These are phyloP conservation scores for Theristicus caerulescens DNA, from an alignment of 2,113 vertebrate genomes.

Conservation along the genomic window DNA sequence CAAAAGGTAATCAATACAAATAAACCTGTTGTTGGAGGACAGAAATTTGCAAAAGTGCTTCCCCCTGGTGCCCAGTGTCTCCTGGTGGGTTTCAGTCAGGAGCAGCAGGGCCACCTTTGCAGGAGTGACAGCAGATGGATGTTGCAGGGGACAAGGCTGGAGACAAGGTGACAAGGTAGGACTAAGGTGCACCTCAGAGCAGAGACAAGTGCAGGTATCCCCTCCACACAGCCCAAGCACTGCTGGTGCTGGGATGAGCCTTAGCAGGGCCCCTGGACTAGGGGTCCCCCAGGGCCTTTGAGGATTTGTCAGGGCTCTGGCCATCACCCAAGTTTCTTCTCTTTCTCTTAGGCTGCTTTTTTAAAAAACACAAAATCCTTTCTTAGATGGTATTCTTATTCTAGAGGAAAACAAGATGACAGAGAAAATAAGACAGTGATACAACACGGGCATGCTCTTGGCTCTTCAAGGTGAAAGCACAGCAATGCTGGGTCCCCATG, in stretches of 20 bases:
- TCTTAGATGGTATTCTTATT: neutral
- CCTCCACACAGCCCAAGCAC: neutral
- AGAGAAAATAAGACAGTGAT: neutral
- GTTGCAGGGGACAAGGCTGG: neutral
- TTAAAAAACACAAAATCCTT: neutral
- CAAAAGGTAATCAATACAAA: neutral
- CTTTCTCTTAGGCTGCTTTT: neutral
- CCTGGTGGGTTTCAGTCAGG: neutral
- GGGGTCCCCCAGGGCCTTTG: neutral
- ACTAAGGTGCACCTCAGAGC: neutral
- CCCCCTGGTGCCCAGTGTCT: neutral
- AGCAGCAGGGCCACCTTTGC: neutral
- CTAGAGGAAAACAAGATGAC: neutral
- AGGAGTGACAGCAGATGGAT: neutral
- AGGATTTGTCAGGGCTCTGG: neutral
- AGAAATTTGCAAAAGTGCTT: neutral
- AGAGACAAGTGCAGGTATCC: neutral
- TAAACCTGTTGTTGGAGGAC: neutral
- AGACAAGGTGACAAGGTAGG: neutral
- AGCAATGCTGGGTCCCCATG: neutral
- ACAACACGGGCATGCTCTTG: fast-evolving
- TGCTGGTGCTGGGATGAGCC: neutral
- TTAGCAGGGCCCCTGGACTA: neutral
- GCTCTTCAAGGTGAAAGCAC: neutral
- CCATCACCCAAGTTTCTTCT: neutral